phyloP scores from a whole-genome alignment of 2,113 vertebrate genomes.

The Pachycephala philippinensis region DNA sequence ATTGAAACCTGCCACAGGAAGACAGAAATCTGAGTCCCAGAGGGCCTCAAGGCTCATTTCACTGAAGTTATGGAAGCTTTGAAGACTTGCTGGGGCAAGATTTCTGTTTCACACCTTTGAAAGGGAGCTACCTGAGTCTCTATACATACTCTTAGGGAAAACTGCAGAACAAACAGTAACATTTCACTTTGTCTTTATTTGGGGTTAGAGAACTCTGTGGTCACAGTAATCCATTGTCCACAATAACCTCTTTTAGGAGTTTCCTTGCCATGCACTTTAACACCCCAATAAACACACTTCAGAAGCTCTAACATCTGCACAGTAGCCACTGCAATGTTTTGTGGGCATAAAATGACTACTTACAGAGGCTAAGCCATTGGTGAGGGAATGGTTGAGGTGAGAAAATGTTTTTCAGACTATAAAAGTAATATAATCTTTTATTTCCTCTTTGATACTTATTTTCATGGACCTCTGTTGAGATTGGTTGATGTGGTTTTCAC shows the following conservation, averaged over 20 bases:
- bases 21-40: conserved; percentile 31
- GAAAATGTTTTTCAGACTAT: neutral
- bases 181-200: neutral
- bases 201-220: neutral
- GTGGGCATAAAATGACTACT: neutral
- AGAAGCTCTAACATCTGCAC: neutral
- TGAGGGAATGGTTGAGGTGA: neutral
- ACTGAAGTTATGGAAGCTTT: conserved; percentile 37
- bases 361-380: neutral
- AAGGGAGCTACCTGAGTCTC: neutral
- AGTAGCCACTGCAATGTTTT: neutral
- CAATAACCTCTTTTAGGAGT: neutral
- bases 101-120: conserved; percentile 39
- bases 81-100: conserved; percentile 57
- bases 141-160: neutral
- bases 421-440: neutral
- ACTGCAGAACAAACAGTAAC: neutral
- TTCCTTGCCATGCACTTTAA: conserved; percentile 3
- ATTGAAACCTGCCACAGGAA: conserved; percentile 30
- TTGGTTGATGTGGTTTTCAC: neutral
- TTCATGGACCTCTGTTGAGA: neutral
- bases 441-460: neutral
- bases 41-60: conserved; percentile 48
- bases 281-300: neutral
- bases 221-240: conserved; percentile 5